Percentiles rank a stretch among this genome's conserved stretches.
phyloP scores from a whole-genome alignment of 2,888 invertebrate species.

The Meteorus colon region DNA sequence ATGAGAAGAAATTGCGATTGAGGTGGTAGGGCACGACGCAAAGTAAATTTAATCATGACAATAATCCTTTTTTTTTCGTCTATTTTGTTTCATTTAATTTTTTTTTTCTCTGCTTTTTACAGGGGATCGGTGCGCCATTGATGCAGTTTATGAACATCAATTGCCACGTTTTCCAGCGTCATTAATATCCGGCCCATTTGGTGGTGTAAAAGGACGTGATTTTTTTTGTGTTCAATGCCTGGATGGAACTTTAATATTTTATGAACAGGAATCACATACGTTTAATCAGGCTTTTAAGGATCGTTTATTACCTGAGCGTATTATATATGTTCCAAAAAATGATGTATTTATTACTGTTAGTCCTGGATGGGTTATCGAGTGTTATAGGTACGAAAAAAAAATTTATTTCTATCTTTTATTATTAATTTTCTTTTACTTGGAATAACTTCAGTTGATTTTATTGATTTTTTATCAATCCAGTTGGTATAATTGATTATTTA shows the following conservation, averaged over 20 bases:
- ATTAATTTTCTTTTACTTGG: too few relatives aligned
- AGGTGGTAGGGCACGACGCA: conserved; percentile 10
- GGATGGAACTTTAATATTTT: conserved; percentile 92
- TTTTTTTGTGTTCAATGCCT: conserved; percentile 93
- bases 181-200: conserved; percentile 89
- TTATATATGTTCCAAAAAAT: conserved; percentile 85
- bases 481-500: conserved; percentile 15
- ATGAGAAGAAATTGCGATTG: background rate
- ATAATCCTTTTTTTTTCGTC: background rate
- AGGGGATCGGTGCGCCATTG: conserved; percentile 83
- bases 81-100: too few relatives aligned
- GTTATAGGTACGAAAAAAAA: conserved; percentile 82
- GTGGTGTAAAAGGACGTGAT: conserved; percentile 87
- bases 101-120: conserved; percentile 51
- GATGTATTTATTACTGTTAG: conserved; percentile 91
- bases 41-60: background rate
- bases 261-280: conserved; percentile 92
- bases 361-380: conserved; percentile 88
- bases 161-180: conserved; percentile 86
- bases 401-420: too few relatives aligned
- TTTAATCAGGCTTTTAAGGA: conserved; percentile 88
- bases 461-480: too few relatives aligned
- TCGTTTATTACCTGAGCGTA: conserved; percentile 87
- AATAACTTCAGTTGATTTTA: too few relatives aligned
- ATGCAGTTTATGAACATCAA: conserved; percentile 85